A percentile compares a stretch with the other conserved stretches of the same genome.
Conservation (phyloP, 2,113 vertebrate genomes). For the Pongo abelii region DNA sequence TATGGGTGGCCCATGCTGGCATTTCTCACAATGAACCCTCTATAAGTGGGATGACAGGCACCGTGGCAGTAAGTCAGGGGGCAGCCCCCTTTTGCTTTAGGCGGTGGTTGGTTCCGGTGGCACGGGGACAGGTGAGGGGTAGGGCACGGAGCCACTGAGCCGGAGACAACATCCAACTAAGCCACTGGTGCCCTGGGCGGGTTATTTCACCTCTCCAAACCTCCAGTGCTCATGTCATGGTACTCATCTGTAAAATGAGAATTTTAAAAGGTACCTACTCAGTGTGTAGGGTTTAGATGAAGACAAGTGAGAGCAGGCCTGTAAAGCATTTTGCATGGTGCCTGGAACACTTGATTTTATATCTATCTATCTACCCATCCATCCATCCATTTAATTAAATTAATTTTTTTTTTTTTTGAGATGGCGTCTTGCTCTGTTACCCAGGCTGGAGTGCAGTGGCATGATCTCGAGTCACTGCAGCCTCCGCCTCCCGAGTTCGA, state of each 20-base stretch:
- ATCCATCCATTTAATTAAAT: too few species aligned
- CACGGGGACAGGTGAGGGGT: not conserved
- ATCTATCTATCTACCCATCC: too few species aligned
- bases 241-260: not conserved
- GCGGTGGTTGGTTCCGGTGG: not conserved
- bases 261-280: not conserved
- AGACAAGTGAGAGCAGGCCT: not conserved
- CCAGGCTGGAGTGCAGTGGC: too few species aligned
- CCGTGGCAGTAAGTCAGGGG: not conserved
- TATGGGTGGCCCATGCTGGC: too few species aligned
- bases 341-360: not conserved
- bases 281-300: not conserved
- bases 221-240: not conserved
- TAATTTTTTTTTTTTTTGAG: too few species aligned
- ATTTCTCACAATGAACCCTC: not conserved
- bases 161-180: not conserved
- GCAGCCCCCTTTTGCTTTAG: not conserved
- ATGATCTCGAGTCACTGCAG: too few species aligned
- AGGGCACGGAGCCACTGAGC: not conserved
- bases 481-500: too few species aligned
- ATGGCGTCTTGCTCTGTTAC: too few species aligned
- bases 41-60: not conserved
- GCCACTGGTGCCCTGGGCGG: not conserved
- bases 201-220: not conserved
- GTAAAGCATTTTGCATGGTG: fast-evolving